Base-by-base conservation (phyloP, 2,113 vertebrate species). In the Rhombomys opimus region DNA sequence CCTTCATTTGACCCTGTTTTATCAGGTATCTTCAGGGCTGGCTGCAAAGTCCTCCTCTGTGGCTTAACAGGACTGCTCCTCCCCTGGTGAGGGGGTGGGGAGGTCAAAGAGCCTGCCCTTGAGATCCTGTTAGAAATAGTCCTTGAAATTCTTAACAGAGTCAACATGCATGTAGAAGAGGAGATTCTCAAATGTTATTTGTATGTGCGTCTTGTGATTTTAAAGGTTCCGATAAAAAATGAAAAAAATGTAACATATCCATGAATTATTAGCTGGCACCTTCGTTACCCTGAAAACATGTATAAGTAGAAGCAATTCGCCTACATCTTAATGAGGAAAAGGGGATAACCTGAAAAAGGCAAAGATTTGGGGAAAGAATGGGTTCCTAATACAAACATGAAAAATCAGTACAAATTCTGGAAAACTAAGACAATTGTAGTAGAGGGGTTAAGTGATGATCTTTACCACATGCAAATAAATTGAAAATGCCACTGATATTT, bases 71-170 rank as follows among this genome's bases (percentile, higher is more conserved):
- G n/a, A n/a, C n/a, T n/a, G n/a, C n/a, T n/a, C n/a, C n/a, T n/a
- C n/a, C n/a, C n/a, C n/a, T n/a, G n/a, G n/a, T n/a, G n/a, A n/a
- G n/a, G n/a, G n/a, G n/a, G n/a, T n/a, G n/a, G n/a, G n/a, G n/a
- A n/a, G n/a, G n/a, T n/a, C n/a, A n/a, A n/a, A n/a, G n/a, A n/a
- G n/a, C n/a, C n/a, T n/a, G n/a, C n/a, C n/a, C n/a, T n/a, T n/a
- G n/a, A n/a, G n/a, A n/a, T n/a, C n/a, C n/a, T n/a, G n/a, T n/a
- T n/a, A n/a, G n/a, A n/a, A n/a, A n/a, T n/a, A n/a, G n/a, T n/a
- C n/a, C n/a, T n/a, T 93, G 38, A 92, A 95, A 94, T 89, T 91
- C 72, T 89, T 84, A 94, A 85, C 59, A 14, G 7, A 68, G 12
- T 63, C 23, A 87, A 65, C 1, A 87, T 4, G 22, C 3, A 68